Evolutionary conservation across 2,113 vertebrate genomes (phyloP).

Genomic region (Microtus oregoni): DNA sequence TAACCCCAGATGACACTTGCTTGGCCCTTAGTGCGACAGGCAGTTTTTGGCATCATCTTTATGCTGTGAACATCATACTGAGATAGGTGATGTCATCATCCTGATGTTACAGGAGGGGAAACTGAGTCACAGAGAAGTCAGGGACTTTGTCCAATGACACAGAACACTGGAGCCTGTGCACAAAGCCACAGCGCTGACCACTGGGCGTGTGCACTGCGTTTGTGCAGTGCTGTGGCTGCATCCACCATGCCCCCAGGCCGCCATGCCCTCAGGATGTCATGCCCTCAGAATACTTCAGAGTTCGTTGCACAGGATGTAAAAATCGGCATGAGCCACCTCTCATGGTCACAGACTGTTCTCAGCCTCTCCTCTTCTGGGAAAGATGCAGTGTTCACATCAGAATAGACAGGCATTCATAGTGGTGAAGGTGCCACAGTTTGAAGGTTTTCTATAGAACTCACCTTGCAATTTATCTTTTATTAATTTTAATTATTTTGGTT

Average conservation of each 20-base stretch:
- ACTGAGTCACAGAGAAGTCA: neutral
- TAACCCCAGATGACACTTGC: no score
- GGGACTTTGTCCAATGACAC: neutral
- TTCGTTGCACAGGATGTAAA: neutral
- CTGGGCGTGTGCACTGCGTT: neutral
- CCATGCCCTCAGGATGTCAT: no score
- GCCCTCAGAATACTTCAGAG: neutral
- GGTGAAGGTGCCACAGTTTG: neutral
- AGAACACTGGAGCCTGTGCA: neutral
- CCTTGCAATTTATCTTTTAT: neutral
- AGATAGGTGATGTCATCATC: neutral
- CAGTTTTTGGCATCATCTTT: neutral
- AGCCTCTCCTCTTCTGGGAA: neutral
- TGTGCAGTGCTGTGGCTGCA: neutral
- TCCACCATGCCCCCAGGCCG: no score
- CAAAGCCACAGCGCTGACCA: neutral
- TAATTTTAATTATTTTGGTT: neutral
- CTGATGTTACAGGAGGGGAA: neutral
- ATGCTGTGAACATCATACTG: neutral
- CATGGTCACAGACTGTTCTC: neutral
- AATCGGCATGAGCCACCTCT: neutral
- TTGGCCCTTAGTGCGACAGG: neutral
- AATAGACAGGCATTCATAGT: neutral
- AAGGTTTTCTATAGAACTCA: neutral
- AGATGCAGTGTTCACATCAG: neutral